Evolutionary conservation across 2,797 vertebrate species (phyloP).

Genomic region (Thunnus albacares): DNA sequence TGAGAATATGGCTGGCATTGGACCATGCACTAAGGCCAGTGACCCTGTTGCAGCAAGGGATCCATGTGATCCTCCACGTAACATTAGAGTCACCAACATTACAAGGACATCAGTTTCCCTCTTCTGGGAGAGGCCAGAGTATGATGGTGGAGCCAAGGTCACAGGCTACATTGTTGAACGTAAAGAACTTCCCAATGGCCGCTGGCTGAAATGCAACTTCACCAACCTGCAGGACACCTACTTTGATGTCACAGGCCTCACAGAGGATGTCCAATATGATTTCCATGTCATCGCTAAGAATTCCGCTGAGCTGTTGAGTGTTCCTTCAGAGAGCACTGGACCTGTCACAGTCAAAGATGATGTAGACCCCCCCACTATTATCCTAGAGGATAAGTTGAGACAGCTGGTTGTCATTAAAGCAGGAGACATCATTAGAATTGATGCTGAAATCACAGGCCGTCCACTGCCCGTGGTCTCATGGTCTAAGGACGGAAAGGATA

Average conservation of each 20-base stretch:
- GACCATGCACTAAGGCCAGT: slow-evolving; percentile 92
- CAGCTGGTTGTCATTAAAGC: slow-evolving; percentile 94
- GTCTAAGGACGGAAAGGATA: slow-evolving; percentile 95
- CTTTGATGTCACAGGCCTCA: slow-evolving; percentile 95
- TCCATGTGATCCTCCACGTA: slow-evolving; percentile 94
- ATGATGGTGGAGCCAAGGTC: slow-evolving; percentile 94
- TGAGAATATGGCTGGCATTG: slow-evolving; percentile 96
- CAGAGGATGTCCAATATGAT: slow-evolving; percentile 96
- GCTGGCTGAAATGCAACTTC: slow-evolving; percentile 99
- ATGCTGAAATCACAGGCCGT: slow-evolving; percentile 94
- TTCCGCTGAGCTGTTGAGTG: slow-evolving; percentile 93
- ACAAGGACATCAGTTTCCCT: slow-evolving; percentile 96
- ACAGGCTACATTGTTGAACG: slow-evolving; percentile 96
- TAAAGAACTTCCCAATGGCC: slow-evolving; percentile 93
- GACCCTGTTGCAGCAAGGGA: slow-evolving; percentile 95
- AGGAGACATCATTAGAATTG: slow-evolving; percentile 94
- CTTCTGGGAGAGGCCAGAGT: slow-evolving; percentile 94
- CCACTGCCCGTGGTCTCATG: slow-evolving; percentile 95
- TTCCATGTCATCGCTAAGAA: slow-evolving; percentile 97
- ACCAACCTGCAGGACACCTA: slow-evolving; percentile 95
- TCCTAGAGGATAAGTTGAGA: slow-evolving; percentile 94
- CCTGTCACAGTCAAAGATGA: slow-evolving; percentile 97
- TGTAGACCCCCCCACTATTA: slow-evolving; percentile 95
- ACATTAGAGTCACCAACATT: slow-evolving; percentile 96
- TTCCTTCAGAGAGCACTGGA: slow-evolving; percentile 93